These are phyloP conservation scores for Orycteropus afer DNA, from an alignment of 2,113 vertebrate species.

Conservation along the genomic window DNA sequence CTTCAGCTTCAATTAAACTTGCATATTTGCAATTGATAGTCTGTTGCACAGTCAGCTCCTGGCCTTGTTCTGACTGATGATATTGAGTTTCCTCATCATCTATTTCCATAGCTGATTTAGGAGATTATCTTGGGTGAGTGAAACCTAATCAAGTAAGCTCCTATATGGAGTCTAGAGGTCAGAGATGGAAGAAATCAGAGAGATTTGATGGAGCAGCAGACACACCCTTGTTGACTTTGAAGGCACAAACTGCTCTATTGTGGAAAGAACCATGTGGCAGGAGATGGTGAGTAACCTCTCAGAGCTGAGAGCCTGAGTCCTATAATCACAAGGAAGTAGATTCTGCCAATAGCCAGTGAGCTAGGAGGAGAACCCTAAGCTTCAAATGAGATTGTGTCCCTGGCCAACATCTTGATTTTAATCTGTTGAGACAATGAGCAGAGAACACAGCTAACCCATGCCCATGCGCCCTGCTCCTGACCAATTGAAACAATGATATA, in stretches of 20 bases:
- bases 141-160: background rate
- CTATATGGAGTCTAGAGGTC: background rate
- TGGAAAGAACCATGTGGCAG: background rate
- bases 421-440: background rate
- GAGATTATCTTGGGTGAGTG: background rate
- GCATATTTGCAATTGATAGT: too few species aligned
- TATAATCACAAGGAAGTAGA: too few species aligned
- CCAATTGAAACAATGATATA: background rate
- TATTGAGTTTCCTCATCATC: too few species aligned
- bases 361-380: background rate
- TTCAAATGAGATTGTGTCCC: background rate
- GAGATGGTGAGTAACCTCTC: fast-evolving
- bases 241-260: background rate
- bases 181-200: too few species aligned
- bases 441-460: background rate
- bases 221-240: background rate
- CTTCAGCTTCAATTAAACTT: too few species aligned
- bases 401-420: background rate
- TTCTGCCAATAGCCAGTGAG: too few species aligned
- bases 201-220: background rate
- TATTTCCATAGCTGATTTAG: too few species aligned
- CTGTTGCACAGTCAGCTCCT: too few species aligned
- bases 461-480: background rate
- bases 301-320: background rate
- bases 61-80: too few species aligned